Evolutionary conservation across 1,140 invertebrate genomes (phyloP).

Genomic region (Proales similis): DNA sequence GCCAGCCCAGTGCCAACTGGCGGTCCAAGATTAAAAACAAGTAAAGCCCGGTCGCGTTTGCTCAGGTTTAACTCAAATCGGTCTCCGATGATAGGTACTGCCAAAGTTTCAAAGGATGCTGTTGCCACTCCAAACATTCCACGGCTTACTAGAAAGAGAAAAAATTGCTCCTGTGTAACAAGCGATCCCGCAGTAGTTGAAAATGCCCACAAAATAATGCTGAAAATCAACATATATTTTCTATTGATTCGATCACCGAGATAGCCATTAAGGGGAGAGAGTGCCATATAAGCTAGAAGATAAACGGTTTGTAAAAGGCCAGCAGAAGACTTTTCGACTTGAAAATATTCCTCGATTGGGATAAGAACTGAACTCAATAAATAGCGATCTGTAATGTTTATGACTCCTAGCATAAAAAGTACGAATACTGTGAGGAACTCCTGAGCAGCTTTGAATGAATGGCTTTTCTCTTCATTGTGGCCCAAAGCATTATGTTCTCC

Average conservation of each 20-base stretch:
- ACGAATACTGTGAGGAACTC: conserved; percentile 12
- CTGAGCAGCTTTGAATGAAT: not conserved
- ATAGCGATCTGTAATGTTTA: conserved; percentile 35
- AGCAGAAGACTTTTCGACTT: conserved; percentile 32
- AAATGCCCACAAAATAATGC: conserved; percentile 19
- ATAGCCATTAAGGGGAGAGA: conserved; percentile 34
- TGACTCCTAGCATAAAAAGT: not conserved
- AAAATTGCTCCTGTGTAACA: conserved; percentile 7
- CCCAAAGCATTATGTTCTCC: too few relatives aligned
- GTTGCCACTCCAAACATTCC: conserved; percentile 34
- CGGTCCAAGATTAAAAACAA: conserved; percentile 26
- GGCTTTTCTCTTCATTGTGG: not conserved
- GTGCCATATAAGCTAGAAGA: conserved; percentile 28
- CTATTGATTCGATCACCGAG: conserved; percentile 37
- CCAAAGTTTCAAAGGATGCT: conserved; percentile 33
- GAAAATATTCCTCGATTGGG: conserved; percentile 20
- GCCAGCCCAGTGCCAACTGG: conserved; percentile 16
- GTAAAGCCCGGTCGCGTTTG: not conserved
- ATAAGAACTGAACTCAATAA: conserved; percentile 28
- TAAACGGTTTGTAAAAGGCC: conserved; percentile 28
- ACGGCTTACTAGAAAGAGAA: conserved; percentile 11
- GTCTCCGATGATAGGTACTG: conserved; percentile 24
- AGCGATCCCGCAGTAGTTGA: conserved; percentile 16
- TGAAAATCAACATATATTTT: conserved; percentile 33
- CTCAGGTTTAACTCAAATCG: not conserved